Evolutionary conservation across 1,140 invertebrate species (phyloP).

Genomic region (Hestina assimilis): DNA sequence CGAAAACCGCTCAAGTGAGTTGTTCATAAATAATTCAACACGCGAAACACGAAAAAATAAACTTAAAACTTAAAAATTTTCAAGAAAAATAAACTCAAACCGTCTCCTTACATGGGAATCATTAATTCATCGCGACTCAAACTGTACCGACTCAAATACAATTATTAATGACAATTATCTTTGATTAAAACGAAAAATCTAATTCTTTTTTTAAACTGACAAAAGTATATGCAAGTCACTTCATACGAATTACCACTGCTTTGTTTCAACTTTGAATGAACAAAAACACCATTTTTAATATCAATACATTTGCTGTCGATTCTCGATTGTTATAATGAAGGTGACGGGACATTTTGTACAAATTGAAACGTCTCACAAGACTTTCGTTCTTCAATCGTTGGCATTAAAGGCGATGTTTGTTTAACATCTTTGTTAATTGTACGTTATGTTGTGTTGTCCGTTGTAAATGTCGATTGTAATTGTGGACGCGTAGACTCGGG

Average conservation of each 20-base stretch:
- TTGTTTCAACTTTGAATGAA: slow-evolving; percentile 65
- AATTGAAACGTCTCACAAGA: slow-evolving; percentile 1
- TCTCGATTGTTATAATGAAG: slow-evolving; percentile 50
- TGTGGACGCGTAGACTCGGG: slow-evolving; percentile 40
- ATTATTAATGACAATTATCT: slow-evolving; percentile 70
- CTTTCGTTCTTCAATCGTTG: slow-evolving; percentile 11
- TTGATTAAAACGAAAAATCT: slow-evolving; percentile 54
- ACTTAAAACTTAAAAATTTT: too few relatives aligned
- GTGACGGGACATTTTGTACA: slow-evolving; percentile 2
- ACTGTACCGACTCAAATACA: slow-evolving; percentile 30
- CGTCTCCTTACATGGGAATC: slow-evolving; percentile 38
- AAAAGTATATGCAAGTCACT: slow-evolving; percentile 68
- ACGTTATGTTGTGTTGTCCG: slow-evolving; percentile 21
- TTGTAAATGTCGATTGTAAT: slow-evolving; percentile 51
- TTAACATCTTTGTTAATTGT: neutral
- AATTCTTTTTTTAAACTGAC: slow-evolving; percentile 49
- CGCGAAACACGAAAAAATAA: too few relatives aligned
- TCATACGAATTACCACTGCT: slow-evolving; percentile 68
- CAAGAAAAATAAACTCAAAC: slow-evolving; percentile 18
- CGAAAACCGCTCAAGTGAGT: slow-evolving; percentile 64
- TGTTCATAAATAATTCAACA: slow-evolving; percentile 69
- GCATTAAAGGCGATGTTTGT: slow-evolving; percentile 4
- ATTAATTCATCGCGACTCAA: slow-evolving; percentile 37
- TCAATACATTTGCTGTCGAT: slow-evolving; percentile 47
- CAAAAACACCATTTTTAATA: slow-evolving; percentile 69